Evolutionary conservation across 1,140 invertebrate genomes (phyloP).

Genomic region (Vanessa atalanta): DNA sequence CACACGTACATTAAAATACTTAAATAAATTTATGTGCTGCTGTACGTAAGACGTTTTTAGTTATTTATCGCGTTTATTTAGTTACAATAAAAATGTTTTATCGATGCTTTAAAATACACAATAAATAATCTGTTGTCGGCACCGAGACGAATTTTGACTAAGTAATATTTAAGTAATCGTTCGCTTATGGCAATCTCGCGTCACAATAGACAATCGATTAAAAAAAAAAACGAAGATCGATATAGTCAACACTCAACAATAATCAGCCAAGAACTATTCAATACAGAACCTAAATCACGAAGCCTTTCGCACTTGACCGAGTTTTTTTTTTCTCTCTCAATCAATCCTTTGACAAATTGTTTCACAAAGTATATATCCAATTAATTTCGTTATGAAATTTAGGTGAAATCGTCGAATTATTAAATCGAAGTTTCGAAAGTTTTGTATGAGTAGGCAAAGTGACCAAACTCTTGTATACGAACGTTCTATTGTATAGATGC

Average conservation of each 20-base stretch:
- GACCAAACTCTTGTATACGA: constrained; percentile 9
- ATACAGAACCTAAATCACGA: constrained; percentile 37
- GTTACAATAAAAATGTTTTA: no score
- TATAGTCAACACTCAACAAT: constrained; percentile 3
- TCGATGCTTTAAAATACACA: background rate
- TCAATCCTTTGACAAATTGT: constrained; percentile 48
- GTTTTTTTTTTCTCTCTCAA: constrained; percentile 51
- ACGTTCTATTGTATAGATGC: constrained; percentile 42
- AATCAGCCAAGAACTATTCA: constrained; percentile 9
- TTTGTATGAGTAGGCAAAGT: background rate
- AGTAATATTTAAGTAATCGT: constrained; percentile 19
- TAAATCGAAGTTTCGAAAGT: constrained; percentile 60
- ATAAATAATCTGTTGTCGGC: background rate
- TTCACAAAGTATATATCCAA: constrained; percentile 61
- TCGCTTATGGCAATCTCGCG: constrained; percentile 17
- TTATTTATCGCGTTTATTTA: no score
- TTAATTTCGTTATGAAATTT: constrained; percentile 75
- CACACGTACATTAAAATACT: no score
- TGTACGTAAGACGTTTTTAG: no score
- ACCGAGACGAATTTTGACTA: constrained; percentile 17
- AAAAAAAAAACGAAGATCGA: constrained; percentile 4
- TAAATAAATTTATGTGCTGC: no score
- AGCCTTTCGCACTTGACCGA: constrained; percentile 46
- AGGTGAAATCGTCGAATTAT: constrained; percentile 71
- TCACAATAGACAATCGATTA: constrained; percentile 31